Conservation (phyloP, 2,113 vertebrate species). For the Ia io region DNA sequence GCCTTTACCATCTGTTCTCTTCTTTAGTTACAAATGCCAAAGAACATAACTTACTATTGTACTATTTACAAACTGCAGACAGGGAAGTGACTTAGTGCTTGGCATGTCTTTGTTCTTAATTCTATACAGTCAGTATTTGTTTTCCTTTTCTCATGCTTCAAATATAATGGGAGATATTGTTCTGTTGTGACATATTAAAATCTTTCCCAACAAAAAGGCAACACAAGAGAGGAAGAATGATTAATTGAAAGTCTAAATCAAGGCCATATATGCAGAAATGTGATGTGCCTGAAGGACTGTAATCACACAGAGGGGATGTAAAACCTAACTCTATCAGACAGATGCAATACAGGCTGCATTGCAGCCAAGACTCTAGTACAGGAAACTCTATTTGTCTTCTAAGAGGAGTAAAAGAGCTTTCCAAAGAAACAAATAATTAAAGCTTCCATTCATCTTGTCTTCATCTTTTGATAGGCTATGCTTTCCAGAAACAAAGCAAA, state of each 20-base stretch:
- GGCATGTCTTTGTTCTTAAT: conserved; percentile 43
- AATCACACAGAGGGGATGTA: background rate
- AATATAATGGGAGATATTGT: conserved; percentile 30
- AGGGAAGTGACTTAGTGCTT: conserved; percentile 27
- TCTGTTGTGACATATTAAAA: conserved; percentile 46
- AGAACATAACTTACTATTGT: conserved; percentile 51
- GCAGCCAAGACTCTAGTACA: background rate
- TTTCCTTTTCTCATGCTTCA: conserved; percentile 50
- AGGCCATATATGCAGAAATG: background rate
- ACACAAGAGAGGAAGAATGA: background rate
- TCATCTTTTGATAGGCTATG: background rate
- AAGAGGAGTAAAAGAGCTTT: background rate
- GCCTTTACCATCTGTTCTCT: conserved; percentile 62
- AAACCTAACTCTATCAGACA: background rate
- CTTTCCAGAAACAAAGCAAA: background rate
- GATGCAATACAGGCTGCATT: background rate
- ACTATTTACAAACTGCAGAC: conserved; percentile 51
- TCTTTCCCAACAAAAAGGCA: background rate
- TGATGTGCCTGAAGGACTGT: background rate
- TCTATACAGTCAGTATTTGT: conserved; percentile 38
- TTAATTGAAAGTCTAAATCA: conserved; percentile 5
- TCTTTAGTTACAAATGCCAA: conserved; percentile 58
- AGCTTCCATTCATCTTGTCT: background rate
- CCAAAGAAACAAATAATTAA: background rate
- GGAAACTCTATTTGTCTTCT: background rate